Percentiles rank a stretch among this genome's conserved stretches.
Conservation (phyloP, 2,113 vertebrate species). For the Megaceryle torquata region DNA sequence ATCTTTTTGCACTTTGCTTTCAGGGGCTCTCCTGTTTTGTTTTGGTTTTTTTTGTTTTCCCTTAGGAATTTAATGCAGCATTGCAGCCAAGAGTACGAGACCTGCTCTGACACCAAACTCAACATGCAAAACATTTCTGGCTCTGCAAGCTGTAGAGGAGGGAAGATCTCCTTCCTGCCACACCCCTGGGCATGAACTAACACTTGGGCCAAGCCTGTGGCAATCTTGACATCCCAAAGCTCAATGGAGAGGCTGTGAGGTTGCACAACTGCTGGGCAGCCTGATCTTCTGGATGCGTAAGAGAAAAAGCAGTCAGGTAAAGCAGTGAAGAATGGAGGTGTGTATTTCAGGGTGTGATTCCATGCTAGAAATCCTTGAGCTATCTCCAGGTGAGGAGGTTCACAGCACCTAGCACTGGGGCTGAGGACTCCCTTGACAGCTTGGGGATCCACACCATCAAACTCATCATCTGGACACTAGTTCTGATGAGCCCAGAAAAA, state of each 20-base stretch:
- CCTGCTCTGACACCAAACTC: neutral
- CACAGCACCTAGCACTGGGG: neutral
- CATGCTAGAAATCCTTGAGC: neutral
- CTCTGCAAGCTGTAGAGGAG: neutral
- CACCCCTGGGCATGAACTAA: neutral
- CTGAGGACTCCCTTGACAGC: neutral
- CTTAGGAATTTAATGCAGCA: neutral
- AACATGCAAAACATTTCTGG: neutral
- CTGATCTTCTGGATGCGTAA: neutral
- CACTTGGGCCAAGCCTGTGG: neutral
- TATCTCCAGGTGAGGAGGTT: neutral
- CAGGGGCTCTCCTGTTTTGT: neutral
- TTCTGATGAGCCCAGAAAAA: neutral
- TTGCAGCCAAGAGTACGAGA: neutral
- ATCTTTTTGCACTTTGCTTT: neutral
- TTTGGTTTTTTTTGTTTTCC: neutral
- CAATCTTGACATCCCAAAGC: neutral
- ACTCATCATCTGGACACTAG: neutral
- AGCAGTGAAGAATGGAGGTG: neutral
- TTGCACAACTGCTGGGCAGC: neutral
- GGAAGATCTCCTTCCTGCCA: neutral
- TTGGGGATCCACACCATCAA: neutral
- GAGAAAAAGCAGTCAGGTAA: neutral
- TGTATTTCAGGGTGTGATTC: neutral
- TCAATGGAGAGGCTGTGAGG: neutral